Base-by-base conservation (phyloP, 2,113 vertebrate genomes). In the Galeopterus variegatus region DNA sequence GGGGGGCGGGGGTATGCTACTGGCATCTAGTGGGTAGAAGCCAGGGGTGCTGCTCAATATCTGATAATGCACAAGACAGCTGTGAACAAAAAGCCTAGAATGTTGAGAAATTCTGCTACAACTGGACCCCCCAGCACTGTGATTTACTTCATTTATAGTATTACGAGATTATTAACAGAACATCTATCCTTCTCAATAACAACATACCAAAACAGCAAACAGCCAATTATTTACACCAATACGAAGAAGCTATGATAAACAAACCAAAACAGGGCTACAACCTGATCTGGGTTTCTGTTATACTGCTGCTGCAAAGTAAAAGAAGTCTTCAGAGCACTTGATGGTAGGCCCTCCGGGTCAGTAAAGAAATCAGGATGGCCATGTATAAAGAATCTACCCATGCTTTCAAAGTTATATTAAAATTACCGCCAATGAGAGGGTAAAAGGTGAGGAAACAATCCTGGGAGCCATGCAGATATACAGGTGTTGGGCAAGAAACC, bases 401-500 rank as follows among this genome's bases (percentile, higher is more conserved):
- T 28, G 90, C 75, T 94, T 97, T 58, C 75, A 73, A 94, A 96
- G 45, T 93, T 86, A 92, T 69, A 75, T 64, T 79, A 92, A 96
- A 84, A 76, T 87, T 76, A 86, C 45, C 84, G 72, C 62, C 88
- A 93, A 41, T 48, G 60, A 64, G 85, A 93, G 65, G n/a, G 65
- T 41, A 62, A 95, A 96, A 89, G 94, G 77, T 85, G 41, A 96
- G 70, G 89, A 83, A 93, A 90, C 21, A 75, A 82, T 95, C 75
- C 41, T 92, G 80, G 89, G 73, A 95, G 65, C 50, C 88, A 64
- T 7, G 89, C 79, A 75, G 58, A 91, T 75, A 88, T 96, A 82
- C 64, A 97, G 86, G 73, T 97, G 82, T 96, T 96, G 60, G 65
- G 79, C 54, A 97, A 97, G 28, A 81, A 62, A 89, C n/a, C 18